Evolutionary conservation across 1,140 invertebrate genomes (phyloP), one percentile per base, ranked within the genome.

Genomic region (Liolophura sinensis): DNA sequence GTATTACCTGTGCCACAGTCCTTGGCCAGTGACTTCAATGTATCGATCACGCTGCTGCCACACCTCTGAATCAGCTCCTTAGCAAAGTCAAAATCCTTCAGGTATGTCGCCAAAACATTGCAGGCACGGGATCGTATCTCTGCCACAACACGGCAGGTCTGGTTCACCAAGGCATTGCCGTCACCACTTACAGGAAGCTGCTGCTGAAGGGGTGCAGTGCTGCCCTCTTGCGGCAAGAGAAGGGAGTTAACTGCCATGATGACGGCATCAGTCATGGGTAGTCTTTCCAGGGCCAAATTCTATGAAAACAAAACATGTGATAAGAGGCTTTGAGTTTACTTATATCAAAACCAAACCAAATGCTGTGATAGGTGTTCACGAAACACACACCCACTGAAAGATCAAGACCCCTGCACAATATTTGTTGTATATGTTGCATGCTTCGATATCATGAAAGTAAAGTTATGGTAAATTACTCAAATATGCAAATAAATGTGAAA

Each of bases 121-220:
- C 79, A 79, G 0, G 83, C 80, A 24, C 83, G 69, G 9, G 83
- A 81, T 66, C 80, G 67, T 40, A 86, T 78, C 74, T 86, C 84
- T 1, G 81, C 80, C 25, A 84, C 66, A 18, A 85, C 76, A 18
- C 84, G 72, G 61, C 79, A 82, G 22, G 80, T 75, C 62, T 80
- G 77, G 67, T 83, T 81, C 56, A 70, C 63, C 50, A 84, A 71
- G 22, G 69, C 70, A 64, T 77, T 80, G 14, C 76, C 81, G 66
- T 85, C 82, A 18, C 74, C 74, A 50, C 58, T 67, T 15, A 74
- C 59, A 40, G 78, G 75, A 12, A 84, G 64, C 16, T 73, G 59
- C 60, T 82, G 78, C 48, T 77, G 72, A 7, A 83, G 60, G 6
- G 73, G 69, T 1, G 78, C 79, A 3, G 62, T 63, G 16, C 70